Evolutionary conservation across 2,797 vertebrate species (phyloP).

Genomic region (Malacoctenus gilli): DNA sequence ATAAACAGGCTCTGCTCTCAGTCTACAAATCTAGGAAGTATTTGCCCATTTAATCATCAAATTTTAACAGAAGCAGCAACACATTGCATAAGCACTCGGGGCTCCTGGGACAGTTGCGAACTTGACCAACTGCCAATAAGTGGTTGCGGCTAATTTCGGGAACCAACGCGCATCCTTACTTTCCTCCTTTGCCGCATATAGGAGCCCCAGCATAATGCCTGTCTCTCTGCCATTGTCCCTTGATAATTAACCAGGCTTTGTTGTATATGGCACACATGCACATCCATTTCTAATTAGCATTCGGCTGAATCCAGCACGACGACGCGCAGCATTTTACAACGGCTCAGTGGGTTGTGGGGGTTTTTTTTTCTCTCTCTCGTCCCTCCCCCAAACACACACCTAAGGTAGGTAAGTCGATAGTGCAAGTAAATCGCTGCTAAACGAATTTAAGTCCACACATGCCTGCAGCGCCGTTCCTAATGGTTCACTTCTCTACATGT

Average conservation of each 20-base stretch:
- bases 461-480: conserved; percentile 85
- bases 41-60: conserved; percentile 80
- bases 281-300: conserved; percentile 72
- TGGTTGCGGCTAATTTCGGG: conserved; percentile 63
- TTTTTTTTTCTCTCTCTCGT: background rate
- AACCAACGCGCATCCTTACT: conserved; percentile 59
- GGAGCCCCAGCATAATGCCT: no score
- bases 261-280: conserved; percentile 53
- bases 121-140: conserved; percentile 75
- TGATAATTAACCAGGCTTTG: conserved; percentile 66
- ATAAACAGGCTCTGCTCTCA: conserved; percentile 69
- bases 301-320: conserved; percentile 27
- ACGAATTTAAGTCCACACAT: conserved; percentile 83
- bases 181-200: conserved; percentile 64
- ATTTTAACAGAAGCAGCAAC: conserved; percentile 80
- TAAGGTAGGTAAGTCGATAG: conserved; percentile 78
- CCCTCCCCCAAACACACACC: conserved; percentile 35
- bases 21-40: conserved; percentile 77
- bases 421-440: conserved; percentile 78
- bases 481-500: conserved; percentile 85
- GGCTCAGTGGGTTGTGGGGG: conserved; percentile 33
- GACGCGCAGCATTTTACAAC: conserved; percentile 45
- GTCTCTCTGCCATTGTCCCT: conserved; percentile 43
- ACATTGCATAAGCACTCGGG: conserved; percentile 72
- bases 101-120: conserved; percentile 66